Evolutionary conservation across 1,140 invertebrate species (phyloP).

Genomic region (Linepithema humile): DNA sequence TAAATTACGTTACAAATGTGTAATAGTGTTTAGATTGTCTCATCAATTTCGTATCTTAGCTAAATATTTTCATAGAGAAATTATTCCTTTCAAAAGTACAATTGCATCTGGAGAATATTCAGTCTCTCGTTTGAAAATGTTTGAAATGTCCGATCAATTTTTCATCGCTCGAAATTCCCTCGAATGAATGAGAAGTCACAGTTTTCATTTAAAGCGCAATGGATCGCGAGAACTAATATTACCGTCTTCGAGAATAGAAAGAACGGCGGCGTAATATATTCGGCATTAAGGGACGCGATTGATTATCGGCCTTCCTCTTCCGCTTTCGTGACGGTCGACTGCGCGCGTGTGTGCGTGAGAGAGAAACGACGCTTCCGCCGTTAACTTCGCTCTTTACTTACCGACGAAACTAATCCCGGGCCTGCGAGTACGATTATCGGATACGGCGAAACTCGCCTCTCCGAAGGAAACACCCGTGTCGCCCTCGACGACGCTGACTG

Average conservation of each 20-base stretch:
- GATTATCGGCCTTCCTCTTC: constrained; percentile 17
- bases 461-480: not conserved
- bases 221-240: not conserved
- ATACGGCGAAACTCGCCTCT: constrained; percentile 34
- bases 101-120: not conserved
- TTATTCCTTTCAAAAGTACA: not conserved
- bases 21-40: not conserved
- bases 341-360: not conserved
- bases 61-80: not conserved
- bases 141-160: too few species aligned
- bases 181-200: too few species aligned
- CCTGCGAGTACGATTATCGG: constrained; percentile 35
- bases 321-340: not conserved
- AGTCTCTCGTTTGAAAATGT: too few species aligned
- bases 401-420: constrained; percentile 23
- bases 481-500: constrained; percentile 12
- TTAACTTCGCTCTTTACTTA: constrained; percentile 10
- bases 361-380: not conserved
- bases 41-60: not conserved
- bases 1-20: not conserved
- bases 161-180: too few species aligned
- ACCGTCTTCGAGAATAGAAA: not conserved
- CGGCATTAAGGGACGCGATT: constrained; percentile 21
- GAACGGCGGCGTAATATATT: not conserved
- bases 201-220: too few species aligned